These are phyloP conservation scores for Scaptodrosophila lebanonensis DNA, from an alignment of 1,140 invertebrate genomes.

Conservation along the genomic window DNA sequence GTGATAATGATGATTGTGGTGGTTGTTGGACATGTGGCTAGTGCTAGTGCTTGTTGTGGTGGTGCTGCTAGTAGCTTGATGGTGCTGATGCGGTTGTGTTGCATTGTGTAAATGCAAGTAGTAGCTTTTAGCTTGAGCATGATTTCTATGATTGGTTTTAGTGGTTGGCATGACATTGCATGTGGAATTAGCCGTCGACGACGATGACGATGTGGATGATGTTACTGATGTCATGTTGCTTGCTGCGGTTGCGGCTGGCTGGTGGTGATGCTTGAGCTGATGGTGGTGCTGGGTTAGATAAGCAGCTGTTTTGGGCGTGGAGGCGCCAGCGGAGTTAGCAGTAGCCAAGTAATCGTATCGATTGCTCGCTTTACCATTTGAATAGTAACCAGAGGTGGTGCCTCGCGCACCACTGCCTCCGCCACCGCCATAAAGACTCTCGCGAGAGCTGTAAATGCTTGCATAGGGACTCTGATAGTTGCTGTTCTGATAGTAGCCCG, in stretches of 20 bases:
- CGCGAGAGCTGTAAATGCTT: conserved; percentile 64
- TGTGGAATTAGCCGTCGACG: conserved; percentile 39
- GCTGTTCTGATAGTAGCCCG: conserved; percentile 55
- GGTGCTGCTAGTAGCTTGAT: conserved; percentile 31
- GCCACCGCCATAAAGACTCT: conserved; percentile 66
- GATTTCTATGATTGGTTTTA: conserved; percentile 33
- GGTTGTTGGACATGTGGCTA: conserved; percentile 5
- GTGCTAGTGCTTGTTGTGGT: conserved; percentile 31
- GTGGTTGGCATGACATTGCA: conserved; percentile 21
- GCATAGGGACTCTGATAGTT: conserved; percentile 73
- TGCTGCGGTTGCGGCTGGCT: conserved; percentile 6
- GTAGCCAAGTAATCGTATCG: conserved; percentile 54
- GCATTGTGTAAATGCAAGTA: conserved; percentile 19
- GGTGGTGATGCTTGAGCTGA: conserved; percentile 31
- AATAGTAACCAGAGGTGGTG: conserved; percentile 33
- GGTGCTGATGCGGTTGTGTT: conserved; percentile 30
- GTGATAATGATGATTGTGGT: conserved; percentile 45
- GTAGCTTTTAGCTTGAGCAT: conserved; percentile 18
- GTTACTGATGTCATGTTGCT: conserved; percentile 14
- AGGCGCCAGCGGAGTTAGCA: conserved; percentile 3
- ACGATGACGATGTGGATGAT: conserved; percentile 13
- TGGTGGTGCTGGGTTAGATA: conserved; percentile 28
- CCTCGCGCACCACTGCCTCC: conserved; percentile 17
- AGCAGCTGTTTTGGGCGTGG: conserved; percentile 30
- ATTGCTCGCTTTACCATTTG: conserved; percentile 60